Evolutionary conservation across 2,888 invertebrate genomes (phyloP).

Genomic region (Merodon equestris): DNA sequence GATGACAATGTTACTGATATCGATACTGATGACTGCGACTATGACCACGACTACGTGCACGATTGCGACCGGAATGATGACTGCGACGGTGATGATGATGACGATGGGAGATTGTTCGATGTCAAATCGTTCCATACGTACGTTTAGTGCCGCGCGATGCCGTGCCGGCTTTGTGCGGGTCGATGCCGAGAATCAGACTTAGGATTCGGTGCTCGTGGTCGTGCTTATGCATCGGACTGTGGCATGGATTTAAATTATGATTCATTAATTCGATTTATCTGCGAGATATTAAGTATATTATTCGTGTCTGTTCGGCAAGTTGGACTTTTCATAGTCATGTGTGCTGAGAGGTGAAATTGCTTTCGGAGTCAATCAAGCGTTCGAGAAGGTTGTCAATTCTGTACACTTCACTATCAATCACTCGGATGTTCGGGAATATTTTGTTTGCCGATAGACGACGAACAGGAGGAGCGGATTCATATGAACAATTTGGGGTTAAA

Average conservation of each 20-base stretch:
- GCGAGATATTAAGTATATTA: constrained; percentile 42
- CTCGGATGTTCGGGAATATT: constrained; percentile 29
- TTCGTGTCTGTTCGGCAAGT: constrained; percentile 16
- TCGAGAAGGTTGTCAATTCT: constrained; percentile 64
- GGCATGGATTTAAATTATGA: constrained; percentile 64
- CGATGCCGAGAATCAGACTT: constrained; percentile 36
- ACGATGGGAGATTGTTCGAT: constrained; percentile 63
- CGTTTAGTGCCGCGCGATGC: no score
- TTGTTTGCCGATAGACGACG: not conserved
- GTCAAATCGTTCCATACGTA: constrained; percentile 62
- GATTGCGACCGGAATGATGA: no score
- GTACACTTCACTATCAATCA: constrained; percentile 62
- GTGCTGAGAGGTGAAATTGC: constrained; percentile 32
- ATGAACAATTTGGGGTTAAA: not conserved
- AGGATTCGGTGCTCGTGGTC: constrained; percentile 32
- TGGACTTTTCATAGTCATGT: constrained; percentile 5
- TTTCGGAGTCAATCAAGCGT: constrained; percentile 65
- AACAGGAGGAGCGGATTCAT: not conserved
- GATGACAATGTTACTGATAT: constrained; percentile 61
- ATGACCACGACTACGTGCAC: constrained; percentile 34
- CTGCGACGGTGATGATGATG: constrained; percentile 39
- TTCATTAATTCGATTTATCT: constrained; percentile 68
- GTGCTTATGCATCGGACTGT: constrained; percentile 16
- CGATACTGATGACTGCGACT: constrained; percentile 31
- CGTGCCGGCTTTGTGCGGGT: constrained; percentile 40